Percentiles rank a stretch among this genome's conserved stretches.
Evolutionary conservation across 2,888 invertebrate species (phyloP).

Genomic region (Alloscopus bannaensis): DNA sequence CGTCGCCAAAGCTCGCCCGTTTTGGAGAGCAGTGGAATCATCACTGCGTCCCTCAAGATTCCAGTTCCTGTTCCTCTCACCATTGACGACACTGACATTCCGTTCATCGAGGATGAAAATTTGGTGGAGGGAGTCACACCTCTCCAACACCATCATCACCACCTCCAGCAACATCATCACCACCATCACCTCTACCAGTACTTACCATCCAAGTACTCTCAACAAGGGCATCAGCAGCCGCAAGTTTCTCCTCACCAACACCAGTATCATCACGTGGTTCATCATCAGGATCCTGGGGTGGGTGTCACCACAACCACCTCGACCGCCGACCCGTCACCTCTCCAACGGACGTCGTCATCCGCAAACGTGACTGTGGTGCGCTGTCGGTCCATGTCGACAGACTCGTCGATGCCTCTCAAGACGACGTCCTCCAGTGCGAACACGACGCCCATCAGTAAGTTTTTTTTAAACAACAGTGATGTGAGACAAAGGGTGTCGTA

Average conservation of each 20-base stretch:
- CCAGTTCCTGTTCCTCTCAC: slow-evolving; percentile 79
- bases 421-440: slow-evolving; percentile 60
- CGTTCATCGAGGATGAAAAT: slow-evolving; percentile 80
- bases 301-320: background rate
- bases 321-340: no score
- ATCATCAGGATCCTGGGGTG: background rate
- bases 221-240: slow-evolving; percentile 7
- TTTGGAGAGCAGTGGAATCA: slow-evolving; percentile 77
- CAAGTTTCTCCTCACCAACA: slow-evolving; percentile 6
- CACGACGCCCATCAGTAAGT: slow-evolving; percentile 65
- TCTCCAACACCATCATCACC: slow-evolving; percentile 40
- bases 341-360: background rate
- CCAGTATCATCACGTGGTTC: slow-evolving; percentile 14
- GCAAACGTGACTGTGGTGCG: slow-evolving; percentile 28
- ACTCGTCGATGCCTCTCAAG: slow-evolving; percentile 60
- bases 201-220: slow-evolving; percentile 30
- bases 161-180: slow-evolving; percentile 46
- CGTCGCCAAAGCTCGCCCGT: slow-evolving; percentile 74
- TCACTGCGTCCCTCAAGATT: slow-evolving; percentile 90
- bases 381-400: slow-evolving; percentile 65
- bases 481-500: no score
- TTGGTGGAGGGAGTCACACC: slow-evolving; percentile 34
- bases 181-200: slow-evolving; percentile 7
- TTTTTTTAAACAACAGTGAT: background rate
- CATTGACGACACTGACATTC: slow-evolving; percentile 82